Base-by-base conservation (phyloP, 2,797 vertebrate species). In the Fundulus diaphanus region DNA sequence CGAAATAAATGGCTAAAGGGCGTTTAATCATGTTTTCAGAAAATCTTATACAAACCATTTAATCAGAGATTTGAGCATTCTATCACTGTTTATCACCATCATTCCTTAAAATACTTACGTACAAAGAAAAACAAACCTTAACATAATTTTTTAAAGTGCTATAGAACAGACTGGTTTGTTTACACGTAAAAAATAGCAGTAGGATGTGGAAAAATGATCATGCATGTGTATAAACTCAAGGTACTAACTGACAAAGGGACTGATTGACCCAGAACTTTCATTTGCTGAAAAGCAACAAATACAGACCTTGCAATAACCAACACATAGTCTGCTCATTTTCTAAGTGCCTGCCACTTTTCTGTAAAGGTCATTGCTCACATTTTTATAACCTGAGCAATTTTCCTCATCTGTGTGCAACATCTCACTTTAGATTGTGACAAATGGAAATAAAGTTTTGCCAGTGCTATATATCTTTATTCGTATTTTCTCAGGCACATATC, bases 401-500 rank as follows among this genome's bases (percentile, higher is more conserved):
- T 24, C 12, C 24, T 6, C 61, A n/a, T 65, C 61, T 15, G 35
- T 65, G 35, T 65, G 61, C 24, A n/a, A 54, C 3, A 27, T 54
- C n/a, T 40, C 35, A 65, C 35, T 65, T 40, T n/a, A 40, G 22
- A 40, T 65, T 40, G 5, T 65, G 61, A 15, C 15, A 24, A 40
- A 65, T 40, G 35, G 35, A 5, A 40, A 7, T 11, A 42, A 56
- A 80, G 82, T 86, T 77, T 29, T 22, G 33, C 57, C 31, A 57
- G 72, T 68, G n/a, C 66, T 48, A 82, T 69, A 81, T 90, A 86
- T 82, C 52, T 71, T 40, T 46, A 7, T 67, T 77, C 68, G 52
- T 79, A 80, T 89, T 81, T 80, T 88, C 76, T 31, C 70, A 69
- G 76, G 82, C 83, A 65, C 46, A 70, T 40, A 49, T 59, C 84